Base-by-base conservation (phyloP, 2,888 invertebrate species). In the Labia minor region DNA sequence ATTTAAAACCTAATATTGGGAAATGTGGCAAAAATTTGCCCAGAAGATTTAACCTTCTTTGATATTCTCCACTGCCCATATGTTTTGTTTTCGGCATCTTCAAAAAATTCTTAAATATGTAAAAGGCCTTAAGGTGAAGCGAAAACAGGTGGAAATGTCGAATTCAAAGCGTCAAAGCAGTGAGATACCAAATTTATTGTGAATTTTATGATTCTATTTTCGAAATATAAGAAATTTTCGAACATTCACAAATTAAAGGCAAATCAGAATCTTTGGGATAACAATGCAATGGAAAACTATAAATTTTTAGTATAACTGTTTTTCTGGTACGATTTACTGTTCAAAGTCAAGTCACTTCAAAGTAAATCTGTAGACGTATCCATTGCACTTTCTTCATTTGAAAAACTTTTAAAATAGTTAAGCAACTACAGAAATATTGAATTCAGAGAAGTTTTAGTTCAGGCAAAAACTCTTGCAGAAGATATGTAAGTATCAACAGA, bases 321-420 rank as follows among this genome's bases (percentile, higher is more conserved):
- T 49, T 49, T 49, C 14, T 49, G 49, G 49, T 49, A 49, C n/a
- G 49, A 49, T 49, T 49, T 49, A 49, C 49, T 49, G 49, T 49
- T 49, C 49, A 4, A 49, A 49, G 49, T 49, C 49, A 49, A 49
- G 49, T 4, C 3, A 49, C 49, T 49, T 49, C 49, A 49, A 49
- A 49, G 49, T 49, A 14, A 49, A 49, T 49, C 49, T 49, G 49
- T 49, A 49, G 49, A 49, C 49, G 8, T 49, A 49, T 49, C 49
- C 49, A 49, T 49, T 49, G 49, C 49, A 49, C 49, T 49, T 49
- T 49, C 49, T 49, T 49, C 49, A 49, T 49, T 49, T 49, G 49
- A 49, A 49, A 49, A 49, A 49, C 49, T 49, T 49, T 49, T 49
- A 49, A 49, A 49, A 49, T 49, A 14, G 49, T 49, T 49, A 49